A percentile compares a stretch with the other conserved stretches of the same genome.
phyloP scores from a whole-genome alignment of 2,113 vertebrate genomes.

The Pelecanus crispus region DNA sequence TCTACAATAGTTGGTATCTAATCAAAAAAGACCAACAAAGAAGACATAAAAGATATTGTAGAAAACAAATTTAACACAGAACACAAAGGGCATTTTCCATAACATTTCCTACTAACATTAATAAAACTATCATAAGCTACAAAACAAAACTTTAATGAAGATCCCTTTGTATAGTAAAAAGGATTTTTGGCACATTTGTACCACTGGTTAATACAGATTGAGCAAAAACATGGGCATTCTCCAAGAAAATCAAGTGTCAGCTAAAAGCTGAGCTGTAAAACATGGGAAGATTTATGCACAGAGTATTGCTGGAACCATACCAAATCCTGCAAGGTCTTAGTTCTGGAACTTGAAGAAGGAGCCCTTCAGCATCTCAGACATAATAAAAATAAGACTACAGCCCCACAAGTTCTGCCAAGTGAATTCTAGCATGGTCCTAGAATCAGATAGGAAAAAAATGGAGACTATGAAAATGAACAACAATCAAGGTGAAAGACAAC shows the following conservation, averaged over 20 bases:
- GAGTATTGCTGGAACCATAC: constrained; percentile 4
- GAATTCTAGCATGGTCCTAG: background rate
- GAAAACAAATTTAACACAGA: background rate
- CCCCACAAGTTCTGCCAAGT: background rate
- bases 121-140: background rate
- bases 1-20: background rate
- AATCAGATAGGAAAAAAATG: constrained; percentile 21
- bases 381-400: constrained; percentile 33
- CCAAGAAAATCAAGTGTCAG: constrained; percentile 43
- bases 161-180: background rate
- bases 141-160: background rate
- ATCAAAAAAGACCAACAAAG: background rate
- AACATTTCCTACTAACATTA: background rate
- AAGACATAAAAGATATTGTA: background rate
- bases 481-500: constrained; percentile 25
- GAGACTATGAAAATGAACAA: background rate
- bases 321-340: constrained; percentile 7
- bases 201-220: background rate
- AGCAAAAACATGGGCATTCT: constrained; percentile 6
- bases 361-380: constrained; percentile 24
- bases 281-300: constrained; percentile 35
- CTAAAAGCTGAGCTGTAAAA: constrained; percentile 56
- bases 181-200: constrained; percentile 31
- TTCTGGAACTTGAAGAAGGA: constrained; percentile 26
- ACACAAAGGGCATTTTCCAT: background rate